phyloP scores from a whole-genome alignment of 2,888 invertebrate genomes.

The Ormia ochracea region DNA sequence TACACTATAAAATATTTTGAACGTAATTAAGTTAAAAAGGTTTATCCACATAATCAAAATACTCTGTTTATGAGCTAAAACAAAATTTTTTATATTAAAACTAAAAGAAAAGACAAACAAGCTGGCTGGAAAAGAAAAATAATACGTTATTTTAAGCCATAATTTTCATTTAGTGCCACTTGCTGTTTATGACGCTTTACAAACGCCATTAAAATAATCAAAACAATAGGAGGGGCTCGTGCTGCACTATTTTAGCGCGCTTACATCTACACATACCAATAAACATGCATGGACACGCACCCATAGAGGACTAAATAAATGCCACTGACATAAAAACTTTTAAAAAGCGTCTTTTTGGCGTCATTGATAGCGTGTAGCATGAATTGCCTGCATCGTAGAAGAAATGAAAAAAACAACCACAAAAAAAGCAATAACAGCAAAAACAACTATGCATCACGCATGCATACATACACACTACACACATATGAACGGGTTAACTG shows the following conservation, averaged over 20 bases:
- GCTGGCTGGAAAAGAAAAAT: background rate
- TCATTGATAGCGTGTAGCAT: constrained; percentile 71
- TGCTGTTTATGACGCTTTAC: background rate
- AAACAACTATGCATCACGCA: too few species aligned
- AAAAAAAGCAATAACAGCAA: constrained; percentile 6
- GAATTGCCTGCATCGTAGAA: constrained; percentile 63
- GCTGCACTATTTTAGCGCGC: constrained; percentile 3
- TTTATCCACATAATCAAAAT: too few species aligned
- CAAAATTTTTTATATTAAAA: background rate
- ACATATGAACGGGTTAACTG: too few species aligned
- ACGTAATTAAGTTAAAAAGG: too few species aligned
- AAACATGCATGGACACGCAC: background rate
- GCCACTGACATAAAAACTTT: constrained; percentile 46
- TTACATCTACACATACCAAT: background rate
- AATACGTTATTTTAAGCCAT: constrained; percentile 39
- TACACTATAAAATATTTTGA: too few species aligned
- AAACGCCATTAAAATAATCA: background rate
- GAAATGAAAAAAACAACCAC: background rate
- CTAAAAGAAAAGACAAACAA: background rate
- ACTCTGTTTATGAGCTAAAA: too few species aligned
- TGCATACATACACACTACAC: too few species aligned
- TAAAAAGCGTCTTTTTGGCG: constrained; percentile 70
- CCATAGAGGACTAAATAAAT: background rate
- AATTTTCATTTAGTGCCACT: constrained; percentile 32
- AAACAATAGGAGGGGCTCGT: constrained; percentile 37